Evolutionary conservation across 2,888 invertebrate species (phyloP).

Genomic region (Dasysyrphus albostriatus): DNA sequence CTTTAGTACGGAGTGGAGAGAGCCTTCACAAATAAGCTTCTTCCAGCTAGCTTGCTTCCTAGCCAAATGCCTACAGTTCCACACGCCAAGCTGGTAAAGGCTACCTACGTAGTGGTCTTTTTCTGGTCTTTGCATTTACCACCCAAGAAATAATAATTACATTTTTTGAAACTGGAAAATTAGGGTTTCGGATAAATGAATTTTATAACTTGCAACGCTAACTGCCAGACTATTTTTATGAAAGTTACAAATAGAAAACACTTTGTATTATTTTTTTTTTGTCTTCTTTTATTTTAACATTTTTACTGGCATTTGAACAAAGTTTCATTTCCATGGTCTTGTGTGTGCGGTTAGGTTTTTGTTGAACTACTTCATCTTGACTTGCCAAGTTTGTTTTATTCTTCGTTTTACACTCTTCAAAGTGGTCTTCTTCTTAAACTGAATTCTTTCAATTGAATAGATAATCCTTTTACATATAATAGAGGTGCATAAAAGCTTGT

Average conservation of each 20-base stretch:
- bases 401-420: neutral
- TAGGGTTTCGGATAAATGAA: too few relatives aligned
- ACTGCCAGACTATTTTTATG: neutral
- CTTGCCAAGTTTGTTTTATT: slow-evolving; percentile 39
- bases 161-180: too few relatives aligned
- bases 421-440: neutral
- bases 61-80: too few relatives aligned
- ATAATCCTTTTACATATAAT: slow-evolving; percentile 14
- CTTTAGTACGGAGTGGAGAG: too few relatives aligned
- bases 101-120: too few relatives aligned
- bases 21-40: too few relatives aligned
- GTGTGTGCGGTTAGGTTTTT: neutral
- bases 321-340: neutral
- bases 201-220: neutral
- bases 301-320: slow-evolving; percentile 30
- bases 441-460: slow-evolving; percentile 29
- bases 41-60: too few relatives aligned
- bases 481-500: neutral
- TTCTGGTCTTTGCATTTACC: too few relatives aligned
- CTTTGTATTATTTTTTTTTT: neutral
- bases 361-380: slow-evolving; percentile 23
- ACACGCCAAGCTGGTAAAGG: too few relatives aligned
- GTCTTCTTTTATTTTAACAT: slow-evolving; percentile 17
- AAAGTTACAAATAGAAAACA: slow-evolving; percentile 34
- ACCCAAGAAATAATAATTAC: too few relatives aligned